Conservation (phyloP, 2,797 vertebrate genomes). For the Hippocampus kuda region DNA sequence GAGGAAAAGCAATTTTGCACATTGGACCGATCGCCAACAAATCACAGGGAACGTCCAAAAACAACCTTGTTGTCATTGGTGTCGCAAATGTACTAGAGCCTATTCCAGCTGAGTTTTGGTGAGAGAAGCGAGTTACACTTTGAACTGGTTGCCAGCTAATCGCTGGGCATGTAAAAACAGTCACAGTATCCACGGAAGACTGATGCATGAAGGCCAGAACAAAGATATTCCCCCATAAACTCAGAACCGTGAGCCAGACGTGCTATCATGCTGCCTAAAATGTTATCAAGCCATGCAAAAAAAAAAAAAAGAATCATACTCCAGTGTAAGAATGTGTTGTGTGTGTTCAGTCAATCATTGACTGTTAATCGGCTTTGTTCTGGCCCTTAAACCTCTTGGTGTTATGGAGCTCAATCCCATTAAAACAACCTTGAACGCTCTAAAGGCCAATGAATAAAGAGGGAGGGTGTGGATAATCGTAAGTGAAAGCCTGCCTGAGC, state of each 20-base stretch:
- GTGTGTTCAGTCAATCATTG: constrained; percentile 50
- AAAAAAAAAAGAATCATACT: not conserved
- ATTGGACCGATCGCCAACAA: too few species aligned
- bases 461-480: constrained; percentile 43
- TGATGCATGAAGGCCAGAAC: too few species aligned
- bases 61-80: too few species aligned
- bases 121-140: too few species aligned
- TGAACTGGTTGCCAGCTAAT: too few species aligned
- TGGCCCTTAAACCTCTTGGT: constrained; percentile 61
- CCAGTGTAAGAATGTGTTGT: constrained; percentile 8
- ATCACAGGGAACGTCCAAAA: too few species aligned
- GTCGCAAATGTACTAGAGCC: not conserved
- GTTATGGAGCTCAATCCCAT: constrained; percentile 62
- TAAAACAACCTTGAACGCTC: constrained; percentile 66
- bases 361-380: constrained; percentile 69
- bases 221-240: not conserved
- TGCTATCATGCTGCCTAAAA: not conserved
- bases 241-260: not conserved
- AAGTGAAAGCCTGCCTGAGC: constrained; percentile 42
- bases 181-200: too few species aligned
- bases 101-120: not conserved
- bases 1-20: too few species aligned
- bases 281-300: not conserved
- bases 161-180: too few species aligned
- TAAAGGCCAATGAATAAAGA: constrained; percentile 36